Base-by-base conservation (phyloP, 1,140 invertebrate species). In the Danaus plexippus region DNA sequence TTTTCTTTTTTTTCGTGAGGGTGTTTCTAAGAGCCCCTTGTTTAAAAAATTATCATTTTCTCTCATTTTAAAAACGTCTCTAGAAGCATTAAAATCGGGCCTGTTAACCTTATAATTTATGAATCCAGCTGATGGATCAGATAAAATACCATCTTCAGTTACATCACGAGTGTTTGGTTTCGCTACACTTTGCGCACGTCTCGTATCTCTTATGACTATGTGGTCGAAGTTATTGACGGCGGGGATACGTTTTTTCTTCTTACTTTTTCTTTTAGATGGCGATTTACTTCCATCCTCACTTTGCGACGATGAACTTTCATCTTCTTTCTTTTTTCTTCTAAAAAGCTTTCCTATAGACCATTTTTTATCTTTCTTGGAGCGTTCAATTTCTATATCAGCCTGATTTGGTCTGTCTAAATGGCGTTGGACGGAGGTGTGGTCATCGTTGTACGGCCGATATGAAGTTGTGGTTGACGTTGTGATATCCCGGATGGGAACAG, bases 341-440 rank as follows among this genome's bases (percentile, higher is more conserved):
- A 94, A 92, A 1, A 94, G 85, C 64, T 91, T 90, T 11, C 92
- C 92, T 6, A 94, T 88, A 0, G 92, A 91, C 92, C 92, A 94
- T 81, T 93, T 93, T 75, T 92, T 92, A 49, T 90, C 85, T 70
- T 88, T 88, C 61, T 88, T 87, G 5, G 64, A 66, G 22, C 79
- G 69, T 64, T 86, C 83, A 10, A 61, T 47, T 52, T 84, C 80
- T 12, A 66, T 51, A 61, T 83, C 74, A 51, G 70, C 57, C 57
- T 69, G 77, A 44, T 64, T 54, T 8, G 73, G 69, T 42, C 79
- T 71, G n/a, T 83, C 79, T 40, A 73, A 61, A 12, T 79, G 74
- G 9, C 75, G 74, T 46, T 77, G 78, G 61, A 78, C 65, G 59
- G 77, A 60, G 47, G 74, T 55, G 55, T 82, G 80, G 32, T 87